Conservation (phyloP, 2,797 vertebrate genomes). For the Halcyon leucocephala region DNA sequence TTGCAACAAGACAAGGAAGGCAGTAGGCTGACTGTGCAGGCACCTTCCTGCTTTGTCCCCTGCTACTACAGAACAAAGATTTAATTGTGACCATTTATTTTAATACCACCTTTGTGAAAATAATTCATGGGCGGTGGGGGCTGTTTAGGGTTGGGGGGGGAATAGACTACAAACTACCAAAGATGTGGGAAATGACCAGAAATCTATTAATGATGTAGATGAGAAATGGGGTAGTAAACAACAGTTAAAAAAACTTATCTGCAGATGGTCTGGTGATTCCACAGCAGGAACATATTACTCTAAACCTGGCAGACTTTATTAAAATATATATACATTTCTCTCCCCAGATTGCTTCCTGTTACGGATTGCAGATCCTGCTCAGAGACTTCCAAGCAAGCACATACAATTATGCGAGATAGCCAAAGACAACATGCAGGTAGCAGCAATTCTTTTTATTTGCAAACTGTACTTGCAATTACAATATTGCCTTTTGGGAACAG, state of each 20-base stretch:
- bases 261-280: conserved; percentile 8
- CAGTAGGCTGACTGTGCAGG: background rate
- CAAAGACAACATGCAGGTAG: conserved; percentile 17
- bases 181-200: background rate
- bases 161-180: background rate
- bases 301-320: background rate
- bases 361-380: conserved; percentile 6
- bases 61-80: background rate
- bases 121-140: accelerated
- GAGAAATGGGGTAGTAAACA: background rate
- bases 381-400: background rate
- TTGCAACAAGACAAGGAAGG: background rate
- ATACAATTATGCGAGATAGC: background rate
- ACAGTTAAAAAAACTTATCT: background rate
- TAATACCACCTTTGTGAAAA: background rate
- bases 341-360: background rate
- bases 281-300: background rate
- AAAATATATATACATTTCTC: background rate
- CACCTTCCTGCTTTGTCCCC: background rate
- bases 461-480: conserved; percentile 2
- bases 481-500: background rate
- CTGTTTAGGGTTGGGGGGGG: too few relatives aligned
- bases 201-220: background rate
- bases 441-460: conserved; percentile 38
- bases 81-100: background rate